Base-by-base conservation (phyloP, 2,888 invertebrate genomes). In the Luperina testacea region DNA sequence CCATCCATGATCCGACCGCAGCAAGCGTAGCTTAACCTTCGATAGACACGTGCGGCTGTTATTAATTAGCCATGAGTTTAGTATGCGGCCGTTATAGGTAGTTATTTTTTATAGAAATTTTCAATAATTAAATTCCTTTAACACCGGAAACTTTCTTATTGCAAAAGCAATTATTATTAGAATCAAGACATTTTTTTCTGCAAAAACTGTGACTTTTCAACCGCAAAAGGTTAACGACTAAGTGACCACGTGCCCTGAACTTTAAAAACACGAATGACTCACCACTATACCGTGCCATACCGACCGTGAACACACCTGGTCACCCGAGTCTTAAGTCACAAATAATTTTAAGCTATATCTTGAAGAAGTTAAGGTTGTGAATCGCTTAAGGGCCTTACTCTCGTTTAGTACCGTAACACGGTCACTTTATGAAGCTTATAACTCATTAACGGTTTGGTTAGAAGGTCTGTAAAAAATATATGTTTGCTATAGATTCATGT, bases 271-370 rank as follows among this genome's bases (percentile, higher is more conserved):
- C 81, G 88, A 87, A 90, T 95, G 94, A 95, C 85, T 93, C 93
- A 93, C 93, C 92, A 92, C 90, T 89, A 85, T 88, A 75, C 82
- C 72, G 93, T 95, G 94, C 89, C 89, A 90, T 94, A 94, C 94
- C 93, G 91, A 94, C 87, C 95, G 92, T 95, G 91, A 94, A 93
- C 87, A 85, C 96, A 96, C 96, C 95, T 95, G 95, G 95, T 84
- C 88, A 91, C 81, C 80, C 81, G 88, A 86, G 32, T 51, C 17
- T 17, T n/a, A 17, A 5, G 2, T 17, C 7, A 17, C 57, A 76
- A n/a, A 70, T 69, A 20, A 84, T 53, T 77, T 77, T 75, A 9
- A 57, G 42, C 83, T 75, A 71, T 89, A 78, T 72, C 0, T 0
- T n/a, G 0, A 13, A 6, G 0, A 0, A 0, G 0, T 2, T 86